Evolutionary conservation across 2,113 vertebrate genomes (phyloP).

Genomic region (Gnathonemus echidnorhynchus): DNA sequence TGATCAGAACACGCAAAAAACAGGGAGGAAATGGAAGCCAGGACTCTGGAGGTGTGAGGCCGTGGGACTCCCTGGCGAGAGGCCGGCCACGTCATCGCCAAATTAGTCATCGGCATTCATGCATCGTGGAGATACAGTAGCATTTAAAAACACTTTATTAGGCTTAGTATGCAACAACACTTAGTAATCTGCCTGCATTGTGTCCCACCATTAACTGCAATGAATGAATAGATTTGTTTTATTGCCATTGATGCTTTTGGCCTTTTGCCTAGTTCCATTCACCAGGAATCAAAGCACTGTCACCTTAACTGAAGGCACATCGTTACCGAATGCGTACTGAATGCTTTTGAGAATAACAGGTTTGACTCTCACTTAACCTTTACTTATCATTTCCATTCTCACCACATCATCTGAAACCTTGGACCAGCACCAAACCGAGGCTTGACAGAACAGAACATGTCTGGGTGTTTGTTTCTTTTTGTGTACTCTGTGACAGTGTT

Average conservation of each 20-base stretch:
- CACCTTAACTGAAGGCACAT: background rate
- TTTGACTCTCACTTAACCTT: background rate
- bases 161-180: background rate
- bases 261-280: background rate
- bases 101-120: background rate
- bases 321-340: background rate
- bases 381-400: conserved; percentile 9
- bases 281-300: background rate
- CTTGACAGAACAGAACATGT: background rate
- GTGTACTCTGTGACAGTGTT: background rate
- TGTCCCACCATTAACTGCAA: background rate
- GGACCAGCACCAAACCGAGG: background rate
- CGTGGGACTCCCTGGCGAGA: background rate
- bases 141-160: background rate
- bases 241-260: background rate
- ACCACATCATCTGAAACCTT: background rate
- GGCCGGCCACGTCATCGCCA: background rate
- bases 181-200: background rate
- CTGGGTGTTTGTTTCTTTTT: background rate
- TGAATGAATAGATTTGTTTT: background rate
- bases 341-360: background rate
- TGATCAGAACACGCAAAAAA: background rate
- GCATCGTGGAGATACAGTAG: background rate
- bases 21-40: background rate
- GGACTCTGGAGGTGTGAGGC: background rate